Percentiles rank a stretch among this genome's conserved stretches.
Conservation (phyloP, 1,140 invertebrate genomes). For the Achatina immaculata region DNA sequence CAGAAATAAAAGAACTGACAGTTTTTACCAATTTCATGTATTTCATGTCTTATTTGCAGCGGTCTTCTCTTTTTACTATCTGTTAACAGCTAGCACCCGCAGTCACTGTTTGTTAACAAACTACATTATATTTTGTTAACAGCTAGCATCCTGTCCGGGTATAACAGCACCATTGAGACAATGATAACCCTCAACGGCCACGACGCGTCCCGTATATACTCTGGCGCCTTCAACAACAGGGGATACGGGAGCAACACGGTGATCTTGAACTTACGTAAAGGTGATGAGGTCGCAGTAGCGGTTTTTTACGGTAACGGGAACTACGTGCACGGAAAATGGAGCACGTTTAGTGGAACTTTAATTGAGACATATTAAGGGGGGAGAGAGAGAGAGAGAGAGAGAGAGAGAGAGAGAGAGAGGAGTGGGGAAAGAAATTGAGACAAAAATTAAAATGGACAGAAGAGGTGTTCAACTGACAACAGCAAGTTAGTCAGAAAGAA, state of each 20-base stretch:
- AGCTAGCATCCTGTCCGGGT: constrained; percentile 44
- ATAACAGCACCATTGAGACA: constrained; percentile 48
- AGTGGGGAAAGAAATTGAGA: constrained; percentile 3
- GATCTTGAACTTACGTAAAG: constrained; percentile 39
- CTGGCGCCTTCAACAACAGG: constrained; percentile 39
- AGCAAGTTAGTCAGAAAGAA: too few relatives aligned
- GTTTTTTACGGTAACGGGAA: constrained; percentile 45
- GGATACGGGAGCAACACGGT: constrained; percentile 43
- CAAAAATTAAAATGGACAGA: too few relatives aligned
- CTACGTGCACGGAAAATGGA: constrained; percentile 48
- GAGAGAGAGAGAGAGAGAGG: neutral
- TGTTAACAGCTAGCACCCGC: too few relatives aligned
- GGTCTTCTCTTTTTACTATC: too few relatives aligned
- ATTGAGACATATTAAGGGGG: neutral
- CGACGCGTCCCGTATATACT: constrained; percentile 43
- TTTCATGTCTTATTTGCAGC: too few relatives aligned
- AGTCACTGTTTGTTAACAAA: too few relatives aligned
- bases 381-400: too few relatives aligned
- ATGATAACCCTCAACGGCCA: constrained; percentile 41
- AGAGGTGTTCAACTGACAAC: too few relatives aligned
- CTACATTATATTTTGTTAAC: neutral
- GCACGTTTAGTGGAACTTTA: constrained; percentile 38
- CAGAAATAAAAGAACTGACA: too few relatives aligned
- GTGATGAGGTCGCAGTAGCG: constrained; percentile 39
- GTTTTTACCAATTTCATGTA: too few relatives aligned